Base-by-base conservation (phyloP, 2,888 invertebrate genomes). In the Scaeva pyrastri region DNA sequence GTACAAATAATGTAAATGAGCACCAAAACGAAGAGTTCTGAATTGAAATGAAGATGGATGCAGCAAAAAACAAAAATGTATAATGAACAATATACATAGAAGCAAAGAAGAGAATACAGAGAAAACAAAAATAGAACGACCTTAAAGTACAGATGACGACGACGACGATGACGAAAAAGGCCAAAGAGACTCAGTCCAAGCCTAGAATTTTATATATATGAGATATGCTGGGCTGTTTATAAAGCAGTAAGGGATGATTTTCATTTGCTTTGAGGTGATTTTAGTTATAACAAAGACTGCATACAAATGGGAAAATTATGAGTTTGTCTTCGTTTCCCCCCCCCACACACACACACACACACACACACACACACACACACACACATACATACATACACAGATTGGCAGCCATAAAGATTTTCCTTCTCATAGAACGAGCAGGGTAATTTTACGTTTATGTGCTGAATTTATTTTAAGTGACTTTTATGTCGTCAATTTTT, bases 251-350 rank as follows among this genome's bases (percentile, higher is more conserved):
- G 43, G 71, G 75, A 71, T 80, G 71, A 76, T 76, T 85, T 84
- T 56, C 58, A 36, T 72, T 68, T 82, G 71, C 56, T 76, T 50
- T 60, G 68, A 68, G 50, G 68, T 68, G 68, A 68, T 73, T 50
- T 60, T 60, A 48, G 36, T 58, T 58, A 66, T 58, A 80, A 80
- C 68, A 70, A 73, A 56, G 72, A 81, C 81, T 81, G 85, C 85
- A 85, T 85, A 85, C 73, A 85, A 85, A 85, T 85, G 81, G 76
- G 64, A 81, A 85, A 85, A 81, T 81, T 85, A 85, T 85, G 81
- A 85, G 64, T 79, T 75, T 70, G 70, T 55, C 39, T 60, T 60
- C 39, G 21, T 39, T 36, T 41, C 39, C 56, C 3, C 31, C 8
- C 4, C 0, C 0, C 2, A 31, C 31, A 31, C 31, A 31, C 31